Evolutionary conservation across 1,140 invertebrate species (phyloP), one percentile per base, ranked within the genome.

Genomic region (Conus betulinus): DNA sequence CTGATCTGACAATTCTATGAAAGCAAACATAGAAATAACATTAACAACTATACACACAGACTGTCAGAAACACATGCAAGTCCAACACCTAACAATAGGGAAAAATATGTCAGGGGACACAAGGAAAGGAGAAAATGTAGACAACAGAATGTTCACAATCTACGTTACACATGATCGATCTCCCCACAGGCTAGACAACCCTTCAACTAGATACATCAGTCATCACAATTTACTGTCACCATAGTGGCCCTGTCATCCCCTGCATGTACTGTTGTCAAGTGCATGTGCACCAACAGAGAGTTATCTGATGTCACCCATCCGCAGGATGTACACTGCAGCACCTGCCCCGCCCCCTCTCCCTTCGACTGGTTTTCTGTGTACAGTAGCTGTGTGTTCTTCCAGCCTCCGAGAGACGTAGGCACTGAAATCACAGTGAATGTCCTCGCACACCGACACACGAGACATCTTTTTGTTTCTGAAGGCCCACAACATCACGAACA

Each of bases 401-500:
- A 87, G 71, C 25, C 71, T 25, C 52, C 20, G n/a, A 5, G 25
- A 13, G 39, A 39, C 8, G 51, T 57, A 87, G 15, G 52, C n/a
- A 74, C 27, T 78, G 74, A 63, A 87, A 20, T 84, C 82, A 27
- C 85, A 87, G 10, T 20, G 10, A 2, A 20, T 11, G 5, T 87
- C 20, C 5, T 60, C 23, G 51, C 85, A 87, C 60, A 87, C 74
- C 13, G 17, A 79, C 74, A 76, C 39, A 4, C 85, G 71, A 5
- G 85, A 87, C 13, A 51, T 51, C 74, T 57, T 23, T 27, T 67
- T 78, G 13, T 55, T 55, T 27, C 79, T 87, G n/a, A 57, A 74
- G 5, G 85, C 85, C 85, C n/a, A 52, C 57, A 6, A 57, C 52
- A 39, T 87, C 85, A n/a, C 85, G 71, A 20, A 87, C 55, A 17